Evolutionary conservation across 2,113 vertebrate genomes (phyloP).

Genomic region (Cyprinodon variegatus): DNA sequence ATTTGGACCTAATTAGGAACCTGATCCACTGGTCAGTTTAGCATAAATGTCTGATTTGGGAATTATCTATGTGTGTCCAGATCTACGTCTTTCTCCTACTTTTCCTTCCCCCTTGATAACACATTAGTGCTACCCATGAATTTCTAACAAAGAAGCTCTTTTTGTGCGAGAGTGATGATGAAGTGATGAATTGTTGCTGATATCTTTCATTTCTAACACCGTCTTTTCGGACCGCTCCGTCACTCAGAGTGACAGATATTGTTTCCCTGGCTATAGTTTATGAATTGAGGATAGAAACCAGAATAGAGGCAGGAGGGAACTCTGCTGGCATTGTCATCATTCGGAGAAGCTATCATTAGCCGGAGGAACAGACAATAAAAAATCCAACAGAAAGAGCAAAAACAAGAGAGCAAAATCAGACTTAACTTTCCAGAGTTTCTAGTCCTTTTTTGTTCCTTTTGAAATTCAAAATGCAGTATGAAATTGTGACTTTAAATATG

Average conservation of each 20-base stretch:
- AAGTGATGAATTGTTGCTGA: constrained; percentile 54
- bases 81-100: constrained; percentile 41
- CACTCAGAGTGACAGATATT: constrained; percentile 73
- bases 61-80: constrained; percentile 40
- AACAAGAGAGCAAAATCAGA: constrained; percentile 4
- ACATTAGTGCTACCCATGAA: constrained; percentile 50
- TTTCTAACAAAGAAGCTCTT: constrained; percentile 49
- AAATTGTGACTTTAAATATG: not conserved
- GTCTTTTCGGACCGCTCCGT: constrained; percentile 55
- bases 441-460: not conserved
- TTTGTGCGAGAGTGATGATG: constrained; percentile 30
- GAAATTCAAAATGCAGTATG: not conserved
- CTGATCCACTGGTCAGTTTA: constrained; percentile 52
- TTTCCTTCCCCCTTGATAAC: constrained; percentile 42
- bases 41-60: constrained; percentile 64
- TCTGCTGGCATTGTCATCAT: constrained; percentile 43
- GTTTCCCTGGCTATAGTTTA: constrained; percentile 56
- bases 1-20: constrained; percentile 68
- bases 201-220: constrained; percentile 61
- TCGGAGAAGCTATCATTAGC: constrained; percentile 63
- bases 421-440: not conserved
- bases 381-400: constrained; percentile 24
- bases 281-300: constrained; percentile 60
- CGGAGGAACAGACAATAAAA: constrained; percentile 20
- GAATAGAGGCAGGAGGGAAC: constrained; percentile 59